These are phyloP conservation scores for Calidris pygmaea DNA, from an alignment of 2,113 vertebrate species.

Conservation along the genomic window DNA sequence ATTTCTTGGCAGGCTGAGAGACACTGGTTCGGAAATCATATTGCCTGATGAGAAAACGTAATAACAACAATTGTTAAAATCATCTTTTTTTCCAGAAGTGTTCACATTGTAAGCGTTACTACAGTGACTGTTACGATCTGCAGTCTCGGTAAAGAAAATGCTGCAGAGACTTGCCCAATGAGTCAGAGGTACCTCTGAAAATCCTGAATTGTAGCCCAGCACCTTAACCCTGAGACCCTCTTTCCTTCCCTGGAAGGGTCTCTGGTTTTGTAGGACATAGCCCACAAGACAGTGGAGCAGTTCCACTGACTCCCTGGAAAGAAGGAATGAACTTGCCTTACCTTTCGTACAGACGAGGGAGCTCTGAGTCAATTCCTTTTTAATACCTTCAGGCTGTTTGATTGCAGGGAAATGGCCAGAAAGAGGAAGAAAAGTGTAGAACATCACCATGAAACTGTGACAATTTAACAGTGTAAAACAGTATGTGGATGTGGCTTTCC, in stretches of 20 bases:
- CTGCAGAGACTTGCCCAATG: neutral
- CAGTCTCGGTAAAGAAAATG: neutral
- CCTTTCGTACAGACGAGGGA: slow-evolving; percentile 71
- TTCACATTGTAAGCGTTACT: neutral
- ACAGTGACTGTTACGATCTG: neutral
- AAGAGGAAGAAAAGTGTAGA: neutral
- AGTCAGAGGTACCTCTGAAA: neutral
- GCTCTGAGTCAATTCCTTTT: slow-evolving; percentile 70
- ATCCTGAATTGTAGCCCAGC: neutral
- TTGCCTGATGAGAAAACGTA: slow-evolving; percentile 18
- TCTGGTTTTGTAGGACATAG: neutral
- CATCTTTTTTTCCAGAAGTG: neutral
- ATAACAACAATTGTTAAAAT: neutral
- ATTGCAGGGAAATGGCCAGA: neutral
- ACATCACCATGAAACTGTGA: neutral
- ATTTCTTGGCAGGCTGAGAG: slow-evolving; percentile 51
- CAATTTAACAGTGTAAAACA: neutral
- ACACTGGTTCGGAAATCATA: neutral
- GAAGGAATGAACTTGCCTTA: slow-evolving; percentile 9
- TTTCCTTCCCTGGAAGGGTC: neutral
- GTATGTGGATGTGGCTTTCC: neutral
- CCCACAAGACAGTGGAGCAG: neutral
- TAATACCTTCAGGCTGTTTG: slow-evolving; percentile 73
- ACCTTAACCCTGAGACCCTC: neutral
- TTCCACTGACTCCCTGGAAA: neutral